Conservation (phyloP, 1,140 invertebrate genomes). For the Caligus rogercresseyi region DNA sequence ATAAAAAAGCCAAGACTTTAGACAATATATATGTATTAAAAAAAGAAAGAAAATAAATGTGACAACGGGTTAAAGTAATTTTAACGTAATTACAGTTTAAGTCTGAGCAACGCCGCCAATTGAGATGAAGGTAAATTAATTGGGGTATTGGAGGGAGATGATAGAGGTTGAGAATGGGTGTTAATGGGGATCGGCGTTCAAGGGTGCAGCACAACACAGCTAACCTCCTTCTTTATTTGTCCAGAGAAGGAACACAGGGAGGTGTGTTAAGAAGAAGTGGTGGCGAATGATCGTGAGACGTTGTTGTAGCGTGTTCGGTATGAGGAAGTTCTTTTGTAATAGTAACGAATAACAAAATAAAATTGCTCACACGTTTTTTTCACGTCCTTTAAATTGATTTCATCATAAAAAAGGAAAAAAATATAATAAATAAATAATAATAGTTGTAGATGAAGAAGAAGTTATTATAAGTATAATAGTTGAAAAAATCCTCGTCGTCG, state of each 20-base stretch:
- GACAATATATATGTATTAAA: background rate
- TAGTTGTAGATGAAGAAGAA: too few relatives aligned
- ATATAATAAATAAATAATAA: conserved; percentile 1
- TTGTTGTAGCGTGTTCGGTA: too few relatives aligned
- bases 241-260: too few relatives aligned
- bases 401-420: background rate
- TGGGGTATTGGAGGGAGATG: background rate
- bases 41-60: background rate
- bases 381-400: background rate
- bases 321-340: background rate
- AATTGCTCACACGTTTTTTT: background rate
- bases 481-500: too few relatives aligned
- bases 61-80: background rate
- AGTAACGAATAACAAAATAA: background rate
- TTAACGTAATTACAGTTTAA: background rate
- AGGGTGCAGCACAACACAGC: too few relatives aligned
- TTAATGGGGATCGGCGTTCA: too few relatives aligned
- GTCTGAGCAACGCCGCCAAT: background rate
- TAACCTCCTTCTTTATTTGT: too few relatives aligned
- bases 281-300: too few relatives aligned
- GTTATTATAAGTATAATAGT: too few relatives aligned
- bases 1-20: background rate
- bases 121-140: background rate
- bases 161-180: too few relatives aligned
- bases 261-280: too few relatives aligned